phyloP scores from a whole-genome alignment of 2,113 vertebrate genomes.

The Candoia aspera region DNA sequence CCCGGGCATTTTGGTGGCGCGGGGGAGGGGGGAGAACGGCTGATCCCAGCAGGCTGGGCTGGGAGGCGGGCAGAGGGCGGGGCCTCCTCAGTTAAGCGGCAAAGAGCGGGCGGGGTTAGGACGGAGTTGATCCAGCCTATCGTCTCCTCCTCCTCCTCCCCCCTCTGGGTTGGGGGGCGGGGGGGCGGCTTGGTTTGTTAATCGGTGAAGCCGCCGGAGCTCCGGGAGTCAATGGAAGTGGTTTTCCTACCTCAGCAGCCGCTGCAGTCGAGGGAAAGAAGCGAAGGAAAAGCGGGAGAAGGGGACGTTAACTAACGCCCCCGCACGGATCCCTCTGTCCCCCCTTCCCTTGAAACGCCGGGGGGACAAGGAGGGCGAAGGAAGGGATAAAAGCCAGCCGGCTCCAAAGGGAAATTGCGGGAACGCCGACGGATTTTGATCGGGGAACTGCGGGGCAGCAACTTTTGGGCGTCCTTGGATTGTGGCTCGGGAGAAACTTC shows the following conservation, averaged over 20 bases:
- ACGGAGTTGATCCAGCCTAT: conserved; percentile 39
- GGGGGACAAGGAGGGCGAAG: neutral
- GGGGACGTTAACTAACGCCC: neutral
- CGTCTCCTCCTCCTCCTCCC: conserved; percentile 26
- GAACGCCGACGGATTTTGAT: neutral
- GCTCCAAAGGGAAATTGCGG: neutral
- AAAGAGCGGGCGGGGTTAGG: conserved; percentile 57
- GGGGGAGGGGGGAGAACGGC: conserved; percentile 15
- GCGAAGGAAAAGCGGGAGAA: neutral
- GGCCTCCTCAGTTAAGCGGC: conserved; percentile 31
- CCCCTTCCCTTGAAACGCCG: neutral
- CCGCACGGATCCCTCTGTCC: neutral
- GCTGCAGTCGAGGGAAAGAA: conserved; percentile 29
- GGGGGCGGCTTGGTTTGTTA: conserved; percentile 43
- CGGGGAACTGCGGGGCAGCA: neutral
- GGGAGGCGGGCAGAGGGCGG: conserved; percentile 45
- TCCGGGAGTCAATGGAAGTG: conserved; percentile 51
- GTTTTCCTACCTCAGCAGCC: conserved; percentile 52
- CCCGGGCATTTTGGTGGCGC: conserved; percentile 1
- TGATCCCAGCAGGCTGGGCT: conserved; percentile 20
- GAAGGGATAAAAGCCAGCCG: neutral
- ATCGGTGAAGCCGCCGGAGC: conserved; percentile 64
- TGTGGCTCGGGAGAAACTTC: neutral
- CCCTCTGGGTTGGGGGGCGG: neutral
- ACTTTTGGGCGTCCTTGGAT: conserved; percentile 10